These are phyloP conservation scores for Ceratina australensis DNA, from an alignment of 1,140 invertebrate genomes.

Conservation along the genomic window DNA sequence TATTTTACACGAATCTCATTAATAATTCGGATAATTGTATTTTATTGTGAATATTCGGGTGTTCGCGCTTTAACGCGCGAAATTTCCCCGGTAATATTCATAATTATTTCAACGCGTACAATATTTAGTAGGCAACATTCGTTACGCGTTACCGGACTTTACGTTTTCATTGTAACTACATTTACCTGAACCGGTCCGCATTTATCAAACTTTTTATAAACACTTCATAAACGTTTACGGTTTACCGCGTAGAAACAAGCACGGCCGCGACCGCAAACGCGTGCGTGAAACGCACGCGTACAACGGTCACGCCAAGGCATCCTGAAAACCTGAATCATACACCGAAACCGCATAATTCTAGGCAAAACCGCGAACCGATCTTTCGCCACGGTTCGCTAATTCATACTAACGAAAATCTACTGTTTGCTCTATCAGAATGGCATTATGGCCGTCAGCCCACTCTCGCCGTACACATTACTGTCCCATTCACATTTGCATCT, in stretches of 20 bases:
- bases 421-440: neutral
- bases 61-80: slow-evolving; percentile 11
- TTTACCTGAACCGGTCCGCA: neutral
- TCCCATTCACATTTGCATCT: neutral
- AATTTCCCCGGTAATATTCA: slow-evolving; percentile 24
- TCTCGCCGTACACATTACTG: neutral
- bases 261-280: neutral
- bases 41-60: slow-evolving; percentile 1
- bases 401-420: neutral
- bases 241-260: slow-evolving; percentile 31
- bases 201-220: slow-evolving; percentile 40
- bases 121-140: neutral
- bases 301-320: neutral
- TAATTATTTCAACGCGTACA: neutral
- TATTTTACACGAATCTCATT: slow-evolving; percentile 11
- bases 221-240: slow-evolving; percentile 34
- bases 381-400: neutral
- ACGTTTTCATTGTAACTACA: slow-evolving; percentile 16
- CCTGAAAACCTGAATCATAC: neutral
- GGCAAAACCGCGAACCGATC: neutral
- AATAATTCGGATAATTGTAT: slow-evolving; percentile 21
- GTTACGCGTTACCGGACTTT: slow-evolving; percentile 2
- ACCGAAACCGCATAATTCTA: too few species aligned
- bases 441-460: slow-evolving; percentile 5
- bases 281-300: slow-evolving; percentile 43